These are phyloP conservation scores for Mormyrus iriodes DNA, from an alignment of 2,113 vertebrate species.

Conservation along the genomic window DNA sequence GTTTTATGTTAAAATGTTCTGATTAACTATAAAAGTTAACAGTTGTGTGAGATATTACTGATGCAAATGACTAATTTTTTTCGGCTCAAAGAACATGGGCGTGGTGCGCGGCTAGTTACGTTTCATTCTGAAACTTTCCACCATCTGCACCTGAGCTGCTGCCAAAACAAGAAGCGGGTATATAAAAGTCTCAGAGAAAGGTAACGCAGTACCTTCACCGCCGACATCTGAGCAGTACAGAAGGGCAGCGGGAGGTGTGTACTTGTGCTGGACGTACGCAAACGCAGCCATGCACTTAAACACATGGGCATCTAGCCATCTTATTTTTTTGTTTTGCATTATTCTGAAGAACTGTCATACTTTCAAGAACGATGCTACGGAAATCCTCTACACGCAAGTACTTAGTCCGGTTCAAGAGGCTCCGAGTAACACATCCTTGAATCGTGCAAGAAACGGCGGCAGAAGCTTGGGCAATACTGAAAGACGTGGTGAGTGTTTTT, in stretches of 20 bases:
- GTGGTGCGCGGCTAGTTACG: slow-evolving; percentile 20
- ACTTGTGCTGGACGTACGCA: slow-evolving; percentile 55
- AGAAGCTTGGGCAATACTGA: slow-evolving; percentile 63
- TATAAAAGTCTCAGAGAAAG: slow-evolving; percentile 61
- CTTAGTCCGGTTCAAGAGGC: slow-evolving; percentile 62
- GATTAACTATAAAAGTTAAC: not conserved
- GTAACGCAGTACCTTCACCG: not conserved
- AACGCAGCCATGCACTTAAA: slow-evolving; percentile 67
- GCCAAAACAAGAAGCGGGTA: slow-evolving; percentile 66
- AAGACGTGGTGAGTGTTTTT: slow-evolving; percentile 68
- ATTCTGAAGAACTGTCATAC: slow-evolving; percentile 71
- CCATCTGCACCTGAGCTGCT: slow-evolving; percentile 77
- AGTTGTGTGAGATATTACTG: not conserved
- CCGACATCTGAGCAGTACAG: slow-evolving; percentile 16
- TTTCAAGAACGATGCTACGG: slow-evolving; percentile 88
- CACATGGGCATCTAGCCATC: slow-evolving; percentile 61
- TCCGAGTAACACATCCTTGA: slow-evolving; percentile 75
- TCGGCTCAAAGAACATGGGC: slow-evolving; percentile 22
- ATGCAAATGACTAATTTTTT: not conserved
- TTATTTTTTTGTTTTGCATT: slow-evolving; percentile 69
- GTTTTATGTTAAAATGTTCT: not conserved
- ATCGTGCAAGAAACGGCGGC: slow-evolving; percentile 81
- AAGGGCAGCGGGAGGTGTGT: slow-evolving; percentile 60
- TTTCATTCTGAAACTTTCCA: slow-evolving; percentile 64
- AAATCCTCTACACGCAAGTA: slow-evolving; percentile 76